Percentiles rank a stretch among this genome's conserved stretches.
Conservation (phyloP, 2,113 vertebrate species). For the Ptilorrhoa leucosticta region DNA sequence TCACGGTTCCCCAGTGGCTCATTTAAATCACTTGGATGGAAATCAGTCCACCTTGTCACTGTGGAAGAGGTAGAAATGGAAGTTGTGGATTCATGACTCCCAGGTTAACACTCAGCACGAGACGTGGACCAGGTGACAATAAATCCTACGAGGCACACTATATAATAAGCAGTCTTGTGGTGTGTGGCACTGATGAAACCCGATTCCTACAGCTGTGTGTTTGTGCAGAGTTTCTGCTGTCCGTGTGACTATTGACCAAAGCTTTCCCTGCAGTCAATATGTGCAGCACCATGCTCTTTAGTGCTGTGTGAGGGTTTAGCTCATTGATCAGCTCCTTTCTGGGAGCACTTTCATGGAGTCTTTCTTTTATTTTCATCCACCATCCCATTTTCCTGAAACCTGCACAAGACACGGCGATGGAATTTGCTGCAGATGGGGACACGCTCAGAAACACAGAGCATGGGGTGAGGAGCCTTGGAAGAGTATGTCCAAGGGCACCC, state of each 20-base stretch:
- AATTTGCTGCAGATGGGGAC: neutral
- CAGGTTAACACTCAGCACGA: neutral
- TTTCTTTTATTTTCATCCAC: neutral
- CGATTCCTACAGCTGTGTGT: neutral
- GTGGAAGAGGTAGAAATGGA: neutral
- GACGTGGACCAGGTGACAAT: neutral
- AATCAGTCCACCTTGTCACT: constrained; percentile 42
- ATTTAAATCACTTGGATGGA: constrained; percentile 53
- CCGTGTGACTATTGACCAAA: neutral
- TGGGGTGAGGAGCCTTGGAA: neutral
- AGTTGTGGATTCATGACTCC: constrained; percentile 23
- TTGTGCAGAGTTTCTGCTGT: neutral
- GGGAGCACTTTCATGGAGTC: neutral
- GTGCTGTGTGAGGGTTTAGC: neutral
- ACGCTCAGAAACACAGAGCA: rapidly evolving
- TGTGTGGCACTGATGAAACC: neutral
- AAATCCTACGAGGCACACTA: neutral
- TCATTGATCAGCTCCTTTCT: neutral
- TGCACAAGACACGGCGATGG: neutral
- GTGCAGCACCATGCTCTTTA: rapidly evolving
- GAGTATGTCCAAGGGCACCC: neutral
- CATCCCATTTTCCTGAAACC: neutral
- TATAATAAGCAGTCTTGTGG: neutral
- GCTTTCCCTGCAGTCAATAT: neutral
- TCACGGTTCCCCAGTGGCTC: neutral